These are phyloP conservation scores for Anisognathus igniventris DNA, from an alignment of 2,797 vertebrate species.

Conservation along the genomic window DNA sequence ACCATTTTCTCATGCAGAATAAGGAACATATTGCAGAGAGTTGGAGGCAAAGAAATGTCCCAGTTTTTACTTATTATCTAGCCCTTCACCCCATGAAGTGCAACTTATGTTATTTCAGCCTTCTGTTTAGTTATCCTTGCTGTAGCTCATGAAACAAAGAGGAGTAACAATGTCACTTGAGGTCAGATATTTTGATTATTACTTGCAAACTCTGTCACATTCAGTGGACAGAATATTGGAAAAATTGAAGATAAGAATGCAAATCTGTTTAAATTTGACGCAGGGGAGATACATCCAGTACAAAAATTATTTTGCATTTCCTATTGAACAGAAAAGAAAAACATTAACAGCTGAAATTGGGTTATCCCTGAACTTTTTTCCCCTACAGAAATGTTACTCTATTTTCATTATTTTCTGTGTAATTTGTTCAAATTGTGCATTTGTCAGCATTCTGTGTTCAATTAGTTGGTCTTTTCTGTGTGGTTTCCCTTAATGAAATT, in stretches of 20 bases:
- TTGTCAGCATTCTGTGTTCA: not conserved
- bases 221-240: not conserved
- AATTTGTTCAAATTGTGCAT: not conserved
- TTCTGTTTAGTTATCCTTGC: not conserved
- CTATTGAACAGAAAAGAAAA: not conserved
- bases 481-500: not conserved
- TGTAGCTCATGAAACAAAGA: not conserved
- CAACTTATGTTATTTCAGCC: not conserved
- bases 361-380: not conserved
- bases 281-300: not conserved
- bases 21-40: not conserved
- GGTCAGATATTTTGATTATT: not conserved
- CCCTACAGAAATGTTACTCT: not conserved
- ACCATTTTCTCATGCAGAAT: not conserved
- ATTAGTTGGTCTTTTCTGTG: not conserved
- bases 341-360: not conserved
- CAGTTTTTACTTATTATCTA: not conserved
- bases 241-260: not conserved
- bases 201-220: not conserved
- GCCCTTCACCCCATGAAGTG: not conserved
- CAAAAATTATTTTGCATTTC: not conserved
- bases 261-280: not conserved
- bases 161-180: not conserved
- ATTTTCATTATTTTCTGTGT: not conserved
- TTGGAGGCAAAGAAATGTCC: not conserved